Conservation (phyloP, 2,888 invertebrate genomes). For the Aphidius colemani region DNA sequence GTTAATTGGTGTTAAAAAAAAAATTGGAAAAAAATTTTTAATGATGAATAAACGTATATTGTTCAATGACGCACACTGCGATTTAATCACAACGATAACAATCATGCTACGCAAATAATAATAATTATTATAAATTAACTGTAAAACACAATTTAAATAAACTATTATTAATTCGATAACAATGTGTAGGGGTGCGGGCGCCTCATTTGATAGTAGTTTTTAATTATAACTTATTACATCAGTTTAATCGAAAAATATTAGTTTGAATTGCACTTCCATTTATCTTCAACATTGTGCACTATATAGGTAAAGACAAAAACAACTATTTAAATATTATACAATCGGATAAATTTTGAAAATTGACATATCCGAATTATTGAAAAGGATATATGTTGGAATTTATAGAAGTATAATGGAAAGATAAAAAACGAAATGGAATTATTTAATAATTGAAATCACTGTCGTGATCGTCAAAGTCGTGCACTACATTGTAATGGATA, state of each 20-base stretch:
- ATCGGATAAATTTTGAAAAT: neutral
- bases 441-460: neutral
- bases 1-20: no score
- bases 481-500: no score
- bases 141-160: slow-evolving; percentile 4
- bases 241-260: slow-evolving; percentile 5
- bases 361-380: neutral
- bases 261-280: slow-evolving; percentile 13
- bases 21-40: no score
- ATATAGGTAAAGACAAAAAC: neutral
- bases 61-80: slow-evolving; percentile 33
- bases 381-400: no score
- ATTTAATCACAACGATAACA: slow-evolving; percentile 33
- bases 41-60: slow-evolving; percentile 6
- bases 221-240: neutral
- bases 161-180: slow-evolving; percentile 3
- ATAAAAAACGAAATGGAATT: no score
- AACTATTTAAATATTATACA: slow-evolving; percentile 4
- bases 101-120: slow-evolving; percentile 29
- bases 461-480: no score
- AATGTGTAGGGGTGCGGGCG: slow-evolving; percentile 25
- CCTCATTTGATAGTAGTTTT: slow-evolving; percentile 10
- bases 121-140: slow-evolving; percentile 25
- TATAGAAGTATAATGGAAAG: no score
- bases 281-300: slow-evolving; percentile 11